Percentiles rank a stretch among this genome's conserved stretches.
These are phyloP conservation scores for Capitulum mitella DNA, from an alignment of 2,888 invertebrate genomes.

Conservation along the genomic window DNA sequence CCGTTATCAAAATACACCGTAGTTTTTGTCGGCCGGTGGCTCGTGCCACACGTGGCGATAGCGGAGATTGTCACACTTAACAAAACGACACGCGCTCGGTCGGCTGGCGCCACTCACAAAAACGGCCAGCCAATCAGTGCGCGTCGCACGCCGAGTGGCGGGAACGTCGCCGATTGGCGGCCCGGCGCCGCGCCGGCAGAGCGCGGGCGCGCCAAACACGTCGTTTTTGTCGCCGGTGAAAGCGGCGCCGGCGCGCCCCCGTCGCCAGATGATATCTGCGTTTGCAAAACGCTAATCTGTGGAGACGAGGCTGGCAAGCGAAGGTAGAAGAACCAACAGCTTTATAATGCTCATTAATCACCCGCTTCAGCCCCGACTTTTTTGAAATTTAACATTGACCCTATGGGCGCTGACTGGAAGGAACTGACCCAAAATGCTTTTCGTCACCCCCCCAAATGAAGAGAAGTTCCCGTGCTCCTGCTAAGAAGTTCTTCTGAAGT, in stretches of 20 bases:
- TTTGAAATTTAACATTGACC: too few relatives aligned
- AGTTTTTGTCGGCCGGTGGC: not conserved
- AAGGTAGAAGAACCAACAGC: too few relatives aligned
- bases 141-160: not conserved
- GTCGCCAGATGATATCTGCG: too few relatives aligned
- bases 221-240: not conserved
- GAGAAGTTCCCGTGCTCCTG: too few relatives aligned
- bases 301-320: too few relatives aligned
- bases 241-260: not conserved
- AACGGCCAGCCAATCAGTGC: too few relatives aligned
- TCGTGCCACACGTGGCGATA: constrained; percentile 11
- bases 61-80: not conserved
- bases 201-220: not conserved
- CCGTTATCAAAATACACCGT: not conserved
- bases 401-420: too few relatives aligned
- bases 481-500: too few relatives aligned
- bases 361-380: too few relatives aligned
- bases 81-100: not conserved
- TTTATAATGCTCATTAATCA: too few relatives aligned
- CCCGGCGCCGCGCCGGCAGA: not conserved
- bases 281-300: not conserved
- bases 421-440: too few relatives aligned
- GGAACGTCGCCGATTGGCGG: not conserved
- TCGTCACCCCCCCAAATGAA: too few relatives aligned
- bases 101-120: constrained; percentile 4